Evolutionary conservation across 1,140 invertebrate genomes (phyloP), one percentile per base, ranked within the genome.

Genomic region (Psix sp.): DNA sequence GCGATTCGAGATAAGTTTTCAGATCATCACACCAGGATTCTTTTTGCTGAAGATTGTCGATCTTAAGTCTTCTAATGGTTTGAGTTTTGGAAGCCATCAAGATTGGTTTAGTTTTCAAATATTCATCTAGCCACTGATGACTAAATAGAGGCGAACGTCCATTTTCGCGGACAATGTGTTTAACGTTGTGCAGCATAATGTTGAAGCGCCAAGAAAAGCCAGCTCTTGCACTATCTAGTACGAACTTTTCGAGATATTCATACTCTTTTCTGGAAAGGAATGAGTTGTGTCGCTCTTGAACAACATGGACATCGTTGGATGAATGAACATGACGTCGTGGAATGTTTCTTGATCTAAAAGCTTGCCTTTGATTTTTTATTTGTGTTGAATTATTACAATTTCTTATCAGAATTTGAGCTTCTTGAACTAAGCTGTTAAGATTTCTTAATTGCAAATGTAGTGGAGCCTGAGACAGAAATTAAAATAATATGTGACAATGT

Each of bases 131-230:
- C 59, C 59, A 63, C 9, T 52, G 13, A 18, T 7, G 17, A 17
- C 5, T 43, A 9, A 42, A 18, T n/a, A 43, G 2, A 10, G 46
- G 2, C 1, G 46, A 0, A 5, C 31, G 46, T 36, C 39, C 29
- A 29, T 45, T 42, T 5, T 63, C 31, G 0, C 9, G 18, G 6
- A 17, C 18, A 11, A 63, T 63, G 18, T 7, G 43, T n/a, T 63
- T 63, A 2, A 63, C 24, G 6, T 42, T 24, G 2, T 7, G 35
- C 0, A 63, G 20, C 1, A 52, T 15, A 0, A 43, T 5, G 2
- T 26, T 6, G 16, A 38, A 46, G 6, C 42, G 21, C 56, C 56
- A 60, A 15, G 5, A 29, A 13, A 60, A 60, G 2, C 56, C 56
- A 6, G 21, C 56, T 29, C 39, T 48, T 5, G 42, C 20, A 10